These are phyloP conservation scores for Sebastes umbrosus DNA, from an alignment of 2,797 vertebrate genomes.

Conservation along the genomic window DNA sequence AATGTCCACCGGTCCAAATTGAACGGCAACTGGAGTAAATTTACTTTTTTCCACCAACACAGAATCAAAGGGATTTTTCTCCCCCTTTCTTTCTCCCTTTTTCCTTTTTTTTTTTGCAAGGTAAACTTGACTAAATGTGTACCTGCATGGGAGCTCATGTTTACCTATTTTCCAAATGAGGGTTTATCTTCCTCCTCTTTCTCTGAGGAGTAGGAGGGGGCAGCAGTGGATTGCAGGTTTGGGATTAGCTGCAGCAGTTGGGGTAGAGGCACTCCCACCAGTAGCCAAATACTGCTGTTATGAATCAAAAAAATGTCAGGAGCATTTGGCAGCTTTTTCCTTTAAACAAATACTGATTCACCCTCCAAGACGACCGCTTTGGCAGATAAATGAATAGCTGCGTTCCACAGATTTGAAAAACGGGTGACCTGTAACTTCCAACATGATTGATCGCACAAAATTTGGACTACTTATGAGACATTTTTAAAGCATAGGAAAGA, in stretches of 20 bases:
- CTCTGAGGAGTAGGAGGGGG: background rate
- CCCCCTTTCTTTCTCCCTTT: slow-evolving; percentile 2
- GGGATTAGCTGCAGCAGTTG: slow-evolving; percentile 3
- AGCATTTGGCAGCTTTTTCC: slow-evolving; percentile 24
- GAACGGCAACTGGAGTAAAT: slow-evolving; percentile 82
- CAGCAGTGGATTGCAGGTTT: background rate
- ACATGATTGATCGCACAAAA: slow-evolving; percentile 15
- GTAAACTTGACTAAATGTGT: slow-evolving; percentile 67
- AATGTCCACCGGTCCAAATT: slow-evolving; percentile 83
- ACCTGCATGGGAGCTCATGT: slow-evolving; percentile 67
- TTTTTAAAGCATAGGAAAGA: background rate
- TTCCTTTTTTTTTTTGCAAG: slow-evolving; percentile 33
- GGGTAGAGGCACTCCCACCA: background rate
- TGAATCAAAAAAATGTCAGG: slow-evolving; percentile 22
- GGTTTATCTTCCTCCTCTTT: slow-evolving; percentile 32
- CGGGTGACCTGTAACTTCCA: background rate
- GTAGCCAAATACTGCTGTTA: slow-evolving; percentile 23
- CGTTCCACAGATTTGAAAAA: slow-evolving; percentile 17
- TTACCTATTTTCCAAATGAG: slow-evolving; percentile 68
- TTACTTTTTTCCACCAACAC: slow-evolving; percentile 77
- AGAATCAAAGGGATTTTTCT: slow-evolving; percentile 81
- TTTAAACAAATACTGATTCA: slow-evolving; percentile 41
- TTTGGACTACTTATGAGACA: background rate
- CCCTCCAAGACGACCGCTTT: slow-evolving; percentile 15
- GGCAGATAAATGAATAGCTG: slow-evolving; percentile 29